Evolutionary conservation across 2,113 vertebrate species (phyloP).

Genomic region (Phodopus roborovskii): DNA sequence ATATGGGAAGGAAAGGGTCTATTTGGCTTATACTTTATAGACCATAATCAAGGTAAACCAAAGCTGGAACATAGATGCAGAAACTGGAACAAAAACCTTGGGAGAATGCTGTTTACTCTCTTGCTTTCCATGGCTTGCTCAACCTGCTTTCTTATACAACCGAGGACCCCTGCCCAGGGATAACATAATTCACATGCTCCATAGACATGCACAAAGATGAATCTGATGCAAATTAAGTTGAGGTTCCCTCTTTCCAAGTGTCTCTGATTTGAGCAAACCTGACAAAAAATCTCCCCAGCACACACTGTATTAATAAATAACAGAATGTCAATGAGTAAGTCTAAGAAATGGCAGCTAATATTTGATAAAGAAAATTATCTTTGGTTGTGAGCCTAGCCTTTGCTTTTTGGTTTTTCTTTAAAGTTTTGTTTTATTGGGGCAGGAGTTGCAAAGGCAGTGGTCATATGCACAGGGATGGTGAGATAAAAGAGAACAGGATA

Average conservation of each 20-base stretch:
- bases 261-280: neutral
- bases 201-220: neutral
- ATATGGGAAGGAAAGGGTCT: neutral
- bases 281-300: neutral
- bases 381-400: neutral
- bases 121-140: neutral
- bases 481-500: neutral
- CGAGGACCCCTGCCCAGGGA: neutral
- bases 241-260: neutral
- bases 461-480: neutral
- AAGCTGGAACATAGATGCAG: neutral
- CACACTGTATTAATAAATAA: constrained; percentile 36
- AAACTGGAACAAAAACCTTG: neutral
- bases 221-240: neutral
- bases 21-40: neutral
- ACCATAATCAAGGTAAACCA: neutral
- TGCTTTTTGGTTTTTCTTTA: neutral
- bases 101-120: neutral
- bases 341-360: neutral
- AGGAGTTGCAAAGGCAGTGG: neutral
- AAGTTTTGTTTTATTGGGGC: neutral
- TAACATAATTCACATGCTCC: neutral
- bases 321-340: neutral
- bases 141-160: neutral
- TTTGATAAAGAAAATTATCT: constrained; percentile 6